Conservation (phyloP, 1,140 invertebrate species). For the Hypothenemus hampei region DNA sequence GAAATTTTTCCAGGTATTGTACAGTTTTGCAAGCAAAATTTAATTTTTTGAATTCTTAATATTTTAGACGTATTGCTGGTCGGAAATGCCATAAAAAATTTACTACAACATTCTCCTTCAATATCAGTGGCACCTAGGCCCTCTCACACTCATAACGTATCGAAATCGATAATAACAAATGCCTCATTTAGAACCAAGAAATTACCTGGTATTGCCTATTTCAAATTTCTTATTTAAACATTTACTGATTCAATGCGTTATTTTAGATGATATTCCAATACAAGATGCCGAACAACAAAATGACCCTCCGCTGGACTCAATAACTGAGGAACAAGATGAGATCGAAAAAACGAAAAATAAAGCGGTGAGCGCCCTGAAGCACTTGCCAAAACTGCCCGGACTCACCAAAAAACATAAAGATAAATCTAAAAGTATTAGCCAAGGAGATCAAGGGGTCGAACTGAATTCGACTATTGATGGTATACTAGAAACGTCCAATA, state of each 20-base stretch:
- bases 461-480: slow-evolving; percentile 27
- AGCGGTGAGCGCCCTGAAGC: slow-evolving; percentile 40
- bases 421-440: slow-evolving; percentile 30
- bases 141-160: slow-evolving; percentile 72
- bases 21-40: neutral
- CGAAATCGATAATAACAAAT: slow-evolving; percentile 94
- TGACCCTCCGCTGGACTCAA: slow-evolving; percentile 40
- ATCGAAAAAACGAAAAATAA: slow-evolving; percentile 35
- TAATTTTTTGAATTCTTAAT: neutral
- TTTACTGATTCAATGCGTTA: neutral
- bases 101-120: slow-evolving; percentile 54
- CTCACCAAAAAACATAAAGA: slow-evolving; percentile 42
- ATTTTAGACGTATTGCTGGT: slow-evolving; percentile 75
- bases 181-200: slow-evolving; percentile 95
- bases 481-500: slow-evolving; percentile 20
- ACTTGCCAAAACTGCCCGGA: slow-evolving; percentile 43
- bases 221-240: neutral
- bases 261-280: slow-evolving; percentile 45
- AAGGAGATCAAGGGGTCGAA: slow-evolving; percentile 28
- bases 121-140: slow-evolving; percentile 56
- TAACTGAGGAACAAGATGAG: slow-evolving; percentile 43
- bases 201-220: slow-evolving; percentile 66
- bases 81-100: slow-evolving; percentile 84
- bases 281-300: slow-evolving; percentile 35
- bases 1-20: slow-evolving; percentile 64